These are phyloP conservation scores for Acromyrmex heyeri DNA, from an alignment of 1,140 invertebrate species.

Conservation along the genomic window DNA sequence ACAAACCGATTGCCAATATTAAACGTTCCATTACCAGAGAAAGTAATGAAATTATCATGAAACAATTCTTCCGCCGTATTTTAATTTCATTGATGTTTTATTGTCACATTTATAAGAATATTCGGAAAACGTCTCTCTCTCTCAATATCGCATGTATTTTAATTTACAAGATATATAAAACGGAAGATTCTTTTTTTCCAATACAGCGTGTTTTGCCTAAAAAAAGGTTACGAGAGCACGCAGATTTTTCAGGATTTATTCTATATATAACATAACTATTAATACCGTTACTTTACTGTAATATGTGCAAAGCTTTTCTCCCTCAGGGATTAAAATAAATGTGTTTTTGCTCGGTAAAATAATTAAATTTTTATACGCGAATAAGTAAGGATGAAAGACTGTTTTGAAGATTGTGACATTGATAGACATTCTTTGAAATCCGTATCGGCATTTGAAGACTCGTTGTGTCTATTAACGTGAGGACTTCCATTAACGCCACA, in stretches of 20 bases:
- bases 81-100: conserved; percentile 19
- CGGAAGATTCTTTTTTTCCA: not conserved
- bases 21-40: conserved; percentile 18
- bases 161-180: conserved; percentile 10
- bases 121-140: not conserved
- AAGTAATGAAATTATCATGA: conserved; percentile 15
- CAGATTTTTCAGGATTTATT: not conserved
- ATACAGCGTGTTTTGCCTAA: not conserved
- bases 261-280: not conserved
- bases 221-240: not conserved
- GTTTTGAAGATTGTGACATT: conserved; percentile 32
- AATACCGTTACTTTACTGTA: conserved; percentile 11
- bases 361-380: not conserved
- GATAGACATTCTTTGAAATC: conserved; percentile 72
- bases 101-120: not conserved
- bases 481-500: conserved; percentile 70
- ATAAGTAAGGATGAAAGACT: not conserved
- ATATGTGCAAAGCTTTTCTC: not conserved
- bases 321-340: not conserved
- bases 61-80: conserved; percentile 10
- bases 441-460: conserved; percentile 50
- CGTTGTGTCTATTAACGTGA: conserved; percentile 66
- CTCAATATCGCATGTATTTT: not conserved
- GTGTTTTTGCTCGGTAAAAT: not conserved
- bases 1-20: conserved; percentile 25